Percentiles rank a stretch among this genome's conserved stretches.
These are phyloP conservation scores for Bombus superbus DNA, from an alignment of 1,140 invertebrate species.

Conservation along the genomic window DNA sequence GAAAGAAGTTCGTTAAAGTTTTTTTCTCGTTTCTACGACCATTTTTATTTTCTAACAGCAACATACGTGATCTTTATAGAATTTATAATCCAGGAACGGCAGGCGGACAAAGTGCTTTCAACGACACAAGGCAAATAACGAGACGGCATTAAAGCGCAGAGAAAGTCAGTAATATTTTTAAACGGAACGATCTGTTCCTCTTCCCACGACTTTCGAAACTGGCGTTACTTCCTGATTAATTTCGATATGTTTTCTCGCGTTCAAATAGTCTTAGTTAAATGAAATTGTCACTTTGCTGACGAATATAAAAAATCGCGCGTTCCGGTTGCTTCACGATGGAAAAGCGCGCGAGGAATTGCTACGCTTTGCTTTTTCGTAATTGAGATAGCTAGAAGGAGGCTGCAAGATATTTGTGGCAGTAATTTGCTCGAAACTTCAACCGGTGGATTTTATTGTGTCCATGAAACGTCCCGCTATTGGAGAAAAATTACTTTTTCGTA, in stretches of 20 bases:
- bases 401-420: background rate
- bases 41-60: background rate
- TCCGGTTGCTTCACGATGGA: background rate
- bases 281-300: background rate
- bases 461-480: background rate
- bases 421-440: background rate
- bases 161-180: slow-evolving; percentile 49
- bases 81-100: background rate
- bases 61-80: background rate
- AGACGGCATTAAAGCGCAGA: slow-evolving; percentile 23
- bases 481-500: background rate
- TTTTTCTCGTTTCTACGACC: background rate
- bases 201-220: slow-evolving; percentile 49
- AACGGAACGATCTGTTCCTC: slow-evolving; percentile 32
- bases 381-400: background rate
- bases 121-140: slow-evolving; percentile 2
- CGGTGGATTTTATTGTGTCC: background rate
- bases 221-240: slow-evolving; percentile 30
- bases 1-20: background rate
- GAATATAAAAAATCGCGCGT: background rate
- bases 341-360: background rate
- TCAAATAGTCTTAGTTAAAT: background rate
- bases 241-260: background rate
- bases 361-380: background rate
- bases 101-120: background rate